Evolutionary conservation across 2,888 invertebrate species (phyloP), one percentile per base, ranked within the genome.

Genomic region (Ophonus ardosiacus): DNA sequence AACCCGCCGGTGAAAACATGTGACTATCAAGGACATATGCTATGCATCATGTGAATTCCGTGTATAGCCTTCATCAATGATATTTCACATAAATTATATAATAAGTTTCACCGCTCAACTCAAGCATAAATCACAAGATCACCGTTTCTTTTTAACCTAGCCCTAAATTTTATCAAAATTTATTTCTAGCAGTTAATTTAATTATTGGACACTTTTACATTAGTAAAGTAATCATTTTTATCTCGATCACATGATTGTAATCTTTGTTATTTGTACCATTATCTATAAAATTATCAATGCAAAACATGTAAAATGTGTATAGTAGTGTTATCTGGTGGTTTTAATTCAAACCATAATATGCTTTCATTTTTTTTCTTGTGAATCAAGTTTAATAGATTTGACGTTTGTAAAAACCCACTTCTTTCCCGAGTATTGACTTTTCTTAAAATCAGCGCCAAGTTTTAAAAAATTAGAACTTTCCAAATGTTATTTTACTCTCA

Each of bases 21-120:
- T 90, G 91, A 91, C 89, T 88, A 63, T 88, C 89, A 90, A 90
- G 89, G 90, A 85, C 89, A 68, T n/a, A 83, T 21, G 56, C 21
- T 56, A 68, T 68, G 74, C 71, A 84, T 84, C 84, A 84, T 84
- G 84, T 84, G 84, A 84, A 84, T 84, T 84, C 84, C 65, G 78
- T 78, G 43, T 78, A 78, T 84, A 84, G 84, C 84, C 84, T 84
- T 84, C 84, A 78, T 84, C 84, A 63, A 56, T 84, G 84, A 51
- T 78, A 84, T 74, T 82, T 82, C 43, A 82, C 74, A 56, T 68
- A 71, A 84, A 78, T 84, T 84, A 84, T 84, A 84, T 84, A 83
- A 83, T 83, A 84, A 84, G 78, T 84, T 78, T 76, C 76, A 76
- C 76, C 61, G 59, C 18, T 76, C 43, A 51, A 51, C 10, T 31